Base-by-base conservation (phyloP, 2,888 invertebrate genomes). In the Melanophora roralis region DNA sequence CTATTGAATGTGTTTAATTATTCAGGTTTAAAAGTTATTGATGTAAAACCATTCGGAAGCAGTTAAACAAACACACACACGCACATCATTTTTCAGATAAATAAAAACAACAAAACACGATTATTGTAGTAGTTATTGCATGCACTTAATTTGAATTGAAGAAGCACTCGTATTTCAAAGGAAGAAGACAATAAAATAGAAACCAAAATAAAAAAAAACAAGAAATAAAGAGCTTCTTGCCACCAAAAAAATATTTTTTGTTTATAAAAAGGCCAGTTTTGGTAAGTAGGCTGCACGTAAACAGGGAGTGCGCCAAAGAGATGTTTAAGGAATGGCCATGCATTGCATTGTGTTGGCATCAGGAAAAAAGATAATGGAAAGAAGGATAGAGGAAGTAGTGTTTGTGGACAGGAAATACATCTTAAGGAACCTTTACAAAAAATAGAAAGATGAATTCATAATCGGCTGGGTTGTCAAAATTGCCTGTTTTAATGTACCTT, bases 1-100 rank as follows among this genome's bases (percentile, higher is more conserved):
- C 77, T 78, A 72, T 72, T 65, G 65, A 65, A 74, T 72, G 62
- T 62, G 62, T 62, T 64, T 73, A 80, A 80, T 80, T 80, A 80
- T 80, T 80, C 80, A 73, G 72, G 62, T 77, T 72, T 60, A 62
- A 74, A 71, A 74, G 68, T 81, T 78, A 82, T 77, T 82, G 83
- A 78, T 71, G 59, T 74, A 80, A 82, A 83, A 79, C 79, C 82
- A 75, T 77, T 79, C 82, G 79, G 79, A 75, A 79, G 81, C 82
- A 82, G 45, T 82, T 73, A 82, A 68, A 76, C 71, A 78, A 64
- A 75, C 65, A 67, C 32, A 23, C 19, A 45, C 32, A 49, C 34
- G 55, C 43, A 43, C 34, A 55, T 43, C 49, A 14, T 47, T 12
- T 19, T 9, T 51, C 51, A n/a, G 2, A 2, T 4, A 21, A 5